A percentile compares a stretch with the other conserved stretches of the same genome.
These are phyloP conservation scores for Plusia festucae DNA, from an alignment of 2,888 invertebrate genomes.

Conservation along the genomic window DNA sequence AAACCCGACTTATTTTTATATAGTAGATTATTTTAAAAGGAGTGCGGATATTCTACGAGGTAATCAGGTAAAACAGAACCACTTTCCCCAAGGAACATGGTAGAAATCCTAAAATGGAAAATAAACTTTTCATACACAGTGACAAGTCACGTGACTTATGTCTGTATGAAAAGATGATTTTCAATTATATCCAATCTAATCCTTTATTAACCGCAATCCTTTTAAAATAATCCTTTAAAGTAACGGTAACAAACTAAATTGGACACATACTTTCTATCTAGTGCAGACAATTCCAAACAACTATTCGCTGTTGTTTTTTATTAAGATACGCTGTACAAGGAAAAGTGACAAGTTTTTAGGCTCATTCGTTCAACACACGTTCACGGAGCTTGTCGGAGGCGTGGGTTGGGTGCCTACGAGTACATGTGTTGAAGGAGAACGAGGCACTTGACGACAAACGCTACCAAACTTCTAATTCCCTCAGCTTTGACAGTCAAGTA, in stretches of 20 bases:
- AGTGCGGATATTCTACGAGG: too few relatives aligned
- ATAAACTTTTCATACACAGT: too few relatives aligned
- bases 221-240: too few relatives aligned
- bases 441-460: conserved; percentile 27
- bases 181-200: too few relatives aligned
- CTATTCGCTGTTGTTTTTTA: conserved; percentile 2
- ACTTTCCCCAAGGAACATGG: too few relatives aligned
- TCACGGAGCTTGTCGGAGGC: conserved; percentile 9
- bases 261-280: neutral
- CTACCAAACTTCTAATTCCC: conserved; percentile 29
- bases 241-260: neutral
- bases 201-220: too few relatives aligned
- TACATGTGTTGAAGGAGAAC: conserved; percentile 26
- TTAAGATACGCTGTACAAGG: neutral
- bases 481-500: conserved; percentile 16
- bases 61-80: too few relatives aligned
- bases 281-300: neutral
- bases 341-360: conserved; percentile 7
- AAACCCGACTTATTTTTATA: too few relatives aligned
- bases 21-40: too few relatives aligned
- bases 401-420: neutral
- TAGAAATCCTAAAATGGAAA: too few relatives aligned
- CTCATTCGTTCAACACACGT: conserved; percentile 14
- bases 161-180: too few relatives aligned
- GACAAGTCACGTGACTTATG: too few relatives aligned